Evolutionary conservation across 2,113 vertebrate species (phyloP).

Genomic region (Pterophyllum scalare): DNA sequence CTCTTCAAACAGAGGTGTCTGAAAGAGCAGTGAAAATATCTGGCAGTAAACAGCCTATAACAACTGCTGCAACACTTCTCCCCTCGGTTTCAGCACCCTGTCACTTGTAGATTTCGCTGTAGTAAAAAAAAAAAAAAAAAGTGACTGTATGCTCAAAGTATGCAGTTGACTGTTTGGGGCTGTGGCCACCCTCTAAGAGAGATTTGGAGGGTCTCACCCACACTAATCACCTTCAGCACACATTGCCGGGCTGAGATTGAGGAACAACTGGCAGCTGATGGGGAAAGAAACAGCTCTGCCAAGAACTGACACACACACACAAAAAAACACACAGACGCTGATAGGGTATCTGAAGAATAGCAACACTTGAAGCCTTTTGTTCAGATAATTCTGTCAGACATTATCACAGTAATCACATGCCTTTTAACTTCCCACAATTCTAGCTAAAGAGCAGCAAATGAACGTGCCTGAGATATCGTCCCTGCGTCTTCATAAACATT

Average conservation of each 20-base stretch:
- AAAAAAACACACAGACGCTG: conserved; percentile 19
- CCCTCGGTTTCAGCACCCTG: conserved; percentile 39
- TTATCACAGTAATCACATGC: conserved; percentile 25
- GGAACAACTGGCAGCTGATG: conserved; percentile 38
- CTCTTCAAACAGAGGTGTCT: conserved; percentile 16
- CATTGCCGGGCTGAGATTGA: conserved; percentile 43
- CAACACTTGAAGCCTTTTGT: conserved; percentile 22
- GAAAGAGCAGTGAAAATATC: conserved; percentile 30
- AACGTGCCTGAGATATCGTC: neutral
- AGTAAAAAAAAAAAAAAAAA: conserved; percentile 15
- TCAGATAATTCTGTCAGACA: conserved; percentile 35
- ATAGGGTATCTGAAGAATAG: conserved; percentile 47
- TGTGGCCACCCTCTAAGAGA: conserved; percentile 48
- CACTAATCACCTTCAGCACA: conserved; percentile 61
- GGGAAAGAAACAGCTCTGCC: conserved; percentile 25
- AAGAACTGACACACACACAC: neutral
- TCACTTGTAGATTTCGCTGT: conserved; percentile 48
- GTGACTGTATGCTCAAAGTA: conserved; percentile 58
- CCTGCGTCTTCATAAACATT: conserved; percentile 1
- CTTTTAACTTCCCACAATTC: conserved; percentile 34
- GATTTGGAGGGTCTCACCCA: conserved; percentile 60
- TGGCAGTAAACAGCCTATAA: conserved; percentile 38
- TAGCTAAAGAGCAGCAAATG: conserved; percentile 14
- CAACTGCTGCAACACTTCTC: conserved; percentile 25
- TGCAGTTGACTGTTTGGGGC: conserved; percentile 59